These are phyloP conservation scores for Collichthys lucidus DNA, from an alignment of 2,113 vertebrate genomes.

Conservation along the genomic window DNA sequence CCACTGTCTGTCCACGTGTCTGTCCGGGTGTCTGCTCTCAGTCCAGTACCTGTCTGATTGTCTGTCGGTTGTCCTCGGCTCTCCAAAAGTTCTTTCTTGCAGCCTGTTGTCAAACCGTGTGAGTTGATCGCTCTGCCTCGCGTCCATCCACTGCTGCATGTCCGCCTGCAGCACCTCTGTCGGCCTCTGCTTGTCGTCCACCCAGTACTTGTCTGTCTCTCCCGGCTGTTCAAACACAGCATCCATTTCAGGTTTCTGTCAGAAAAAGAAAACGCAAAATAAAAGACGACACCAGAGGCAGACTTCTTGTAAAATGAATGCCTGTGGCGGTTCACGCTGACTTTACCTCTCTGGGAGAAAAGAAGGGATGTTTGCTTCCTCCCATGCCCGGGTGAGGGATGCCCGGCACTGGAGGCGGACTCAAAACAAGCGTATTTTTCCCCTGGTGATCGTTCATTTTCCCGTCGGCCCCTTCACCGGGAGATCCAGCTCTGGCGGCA, in stretches of 20 bases:
- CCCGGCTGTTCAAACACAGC: conserved; percentile 67
- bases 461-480: conserved; percentile 69
- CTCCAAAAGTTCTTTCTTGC: conserved; percentile 63
- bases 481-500: conserved; percentile 67
- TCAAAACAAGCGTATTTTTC: conserved; percentile 56
- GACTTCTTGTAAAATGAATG: background rate
- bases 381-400: conserved; percentile 78
- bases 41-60: conserved; percentile 66
- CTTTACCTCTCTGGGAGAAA: conserved; percentile 77
- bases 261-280: conserved; percentile 13
- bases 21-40: conserved; percentile 70
- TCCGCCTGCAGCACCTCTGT: conserved; percentile 63
- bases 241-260: conserved; percentile 73
- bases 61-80: conserved; percentile 54
- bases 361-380: conserved; percentile 74
- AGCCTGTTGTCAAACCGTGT: conserved; percentile 59
- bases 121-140: conserved; percentile 48
- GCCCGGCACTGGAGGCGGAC: conserved; percentile 66
- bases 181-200: conserved; percentile 69
- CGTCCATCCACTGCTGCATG: conserved; percentile 55
- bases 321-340: background rate
- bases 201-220: conserved; percentile 72
- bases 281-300: background rate
- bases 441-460: conserved; percentile 64
- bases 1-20: conserved; percentile 75